Conservation (phyloP, 2,113 vertebrate genomes). For the Larimichthys crocea region DNA sequence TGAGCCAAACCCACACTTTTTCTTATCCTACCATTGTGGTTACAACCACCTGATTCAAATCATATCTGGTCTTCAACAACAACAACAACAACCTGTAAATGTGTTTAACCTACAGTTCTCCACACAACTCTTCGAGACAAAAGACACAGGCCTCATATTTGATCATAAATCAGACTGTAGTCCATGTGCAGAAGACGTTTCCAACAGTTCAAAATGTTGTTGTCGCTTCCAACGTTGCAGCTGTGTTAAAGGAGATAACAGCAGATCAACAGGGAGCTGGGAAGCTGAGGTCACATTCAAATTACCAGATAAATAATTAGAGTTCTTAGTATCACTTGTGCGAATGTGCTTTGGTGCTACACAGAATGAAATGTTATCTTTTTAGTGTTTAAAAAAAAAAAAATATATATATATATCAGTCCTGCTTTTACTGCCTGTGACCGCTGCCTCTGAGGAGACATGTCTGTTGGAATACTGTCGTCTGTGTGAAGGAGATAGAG, state of each 20-base stretch:
- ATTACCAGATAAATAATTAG: not conserved
- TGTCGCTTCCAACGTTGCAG: not conserved
- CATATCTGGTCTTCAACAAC: slow-evolving; percentile 8
- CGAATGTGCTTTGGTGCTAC: not conserved
- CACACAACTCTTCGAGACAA: not conserved
- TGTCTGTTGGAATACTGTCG: slow-evolving; percentile 55
- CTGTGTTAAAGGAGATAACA: slow-evolving; percentile 29
- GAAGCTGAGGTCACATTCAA: slow-evolving; percentile 8
- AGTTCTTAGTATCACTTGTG: not conserved
- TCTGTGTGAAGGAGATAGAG: slow-evolving; percentile 65
- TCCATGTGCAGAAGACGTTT: slow-evolving; percentile 15
- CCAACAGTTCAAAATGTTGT: slow-evolving; percentile 8
- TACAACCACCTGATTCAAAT: slow-evolving; percentile 12
- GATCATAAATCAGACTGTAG: not conserved
- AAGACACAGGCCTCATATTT: not conserved
- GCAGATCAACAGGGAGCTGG: not conserved
- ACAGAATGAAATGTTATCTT: not conserved
- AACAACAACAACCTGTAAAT: not conserved
- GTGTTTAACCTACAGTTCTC: not conserved
- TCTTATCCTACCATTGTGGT: not conserved
- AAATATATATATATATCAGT: not conserved
- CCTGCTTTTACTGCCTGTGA: not conserved
- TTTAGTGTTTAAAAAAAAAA: not conserved
- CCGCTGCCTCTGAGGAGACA: not conserved
- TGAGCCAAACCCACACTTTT: not conserved